Evolutionary conservation across 1,140 invertebrate species (phyloP), one percentile per base, ranked within the genome.

Genomic region (Sinella curviseta): DNA sequence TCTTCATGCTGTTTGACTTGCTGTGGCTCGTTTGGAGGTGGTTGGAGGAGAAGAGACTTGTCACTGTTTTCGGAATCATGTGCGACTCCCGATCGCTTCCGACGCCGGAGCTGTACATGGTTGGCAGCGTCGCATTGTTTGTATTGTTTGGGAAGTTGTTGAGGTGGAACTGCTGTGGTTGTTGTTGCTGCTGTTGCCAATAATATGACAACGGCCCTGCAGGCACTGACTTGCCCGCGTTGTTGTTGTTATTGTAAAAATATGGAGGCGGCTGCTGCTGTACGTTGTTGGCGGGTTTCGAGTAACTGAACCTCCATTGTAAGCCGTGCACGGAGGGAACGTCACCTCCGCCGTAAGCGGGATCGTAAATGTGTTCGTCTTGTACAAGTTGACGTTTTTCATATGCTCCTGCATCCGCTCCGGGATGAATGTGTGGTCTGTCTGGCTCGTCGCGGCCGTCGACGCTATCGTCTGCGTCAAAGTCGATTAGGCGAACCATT

Each of bases 361-460:
- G 79, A 54, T 82, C 82, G 36, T 82, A 82, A 75, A 82, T 80
- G 74, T 82, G 80, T 20, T 70, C 24, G 12, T 78, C 74, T 48
- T 78, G 77, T 70, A 78, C 35, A 20, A 30, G 33, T 77, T 75
- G 16, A 79, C 78, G 39, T 82, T 77, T 31, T 80, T 35, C 26
- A 80, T 24, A 20, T 80, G 34, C 48, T 80, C 78, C 24, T 78
- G 26, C 16, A 73, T 75, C 14, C 78, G 54, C 1, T 55, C 75
- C 26, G 28, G 75, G 31, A 57, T 31, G 54, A 28, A 28, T 14
- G 8, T 17, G 17, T 16, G 74, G 77, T 74, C 74, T 26, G 77
- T 78, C 48, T n/a, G 60, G 60, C 20, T 48, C 24, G 24, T 78
- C 35, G 31, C 2, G 31, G 31, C 8, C 3, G 57, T 60, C 73